These are phyloP conservation scores for Stigmatopora argus DNA, from an alignment of 2,113 vertebrate species.

Conservation along the genomic window DNA sequence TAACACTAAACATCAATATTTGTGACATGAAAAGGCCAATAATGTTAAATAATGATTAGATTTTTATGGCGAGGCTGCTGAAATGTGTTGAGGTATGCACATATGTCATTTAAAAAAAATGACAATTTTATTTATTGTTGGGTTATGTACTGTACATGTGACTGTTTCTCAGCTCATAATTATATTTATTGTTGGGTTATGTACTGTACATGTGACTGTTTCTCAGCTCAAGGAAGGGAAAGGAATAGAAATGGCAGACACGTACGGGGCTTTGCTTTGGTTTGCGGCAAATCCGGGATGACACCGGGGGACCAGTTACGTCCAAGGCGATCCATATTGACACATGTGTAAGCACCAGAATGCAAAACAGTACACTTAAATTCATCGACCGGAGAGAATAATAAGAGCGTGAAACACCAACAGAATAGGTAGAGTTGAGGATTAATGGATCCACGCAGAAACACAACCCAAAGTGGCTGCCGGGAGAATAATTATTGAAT, in stretches of 20 bases:
- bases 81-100: neutral
- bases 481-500: slow-evolving; percentile 51
- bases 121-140: slow-evolving; percentile 1
- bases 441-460: slow-evolving; percentile 23
- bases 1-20: neutral
- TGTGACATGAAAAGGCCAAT: neutral
- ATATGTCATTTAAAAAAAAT: too few species aligned
- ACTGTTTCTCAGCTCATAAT: neutral
- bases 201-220: neutral
- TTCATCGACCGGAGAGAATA: slow-evolving; percentile 10
- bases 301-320: slow-evolving; percentile 27
- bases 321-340: slow-evolving; percentile 15
- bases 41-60: neutral
- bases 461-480: slow-evolving; percentile 42
- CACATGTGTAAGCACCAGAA: slow-evolving; percentile 15
- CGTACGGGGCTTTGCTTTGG: neutral
- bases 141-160: neutral
- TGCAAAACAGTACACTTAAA: slow-evolving; percentile 9
- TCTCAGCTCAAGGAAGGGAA: neutral
- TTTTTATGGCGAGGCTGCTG: neutral
- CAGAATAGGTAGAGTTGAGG: slow-evolving; percentile 15
- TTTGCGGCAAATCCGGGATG: slow-evolving; percentile 6
- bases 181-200: neutral
- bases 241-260: neutral
- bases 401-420: slow-evolving; percentile 6